Evolutionary conservation across 2,888 invertebrate species (phyloP), one percentile per base, ranked within the genome.

Genomic region (Pemphredon lugubris): DNA sequence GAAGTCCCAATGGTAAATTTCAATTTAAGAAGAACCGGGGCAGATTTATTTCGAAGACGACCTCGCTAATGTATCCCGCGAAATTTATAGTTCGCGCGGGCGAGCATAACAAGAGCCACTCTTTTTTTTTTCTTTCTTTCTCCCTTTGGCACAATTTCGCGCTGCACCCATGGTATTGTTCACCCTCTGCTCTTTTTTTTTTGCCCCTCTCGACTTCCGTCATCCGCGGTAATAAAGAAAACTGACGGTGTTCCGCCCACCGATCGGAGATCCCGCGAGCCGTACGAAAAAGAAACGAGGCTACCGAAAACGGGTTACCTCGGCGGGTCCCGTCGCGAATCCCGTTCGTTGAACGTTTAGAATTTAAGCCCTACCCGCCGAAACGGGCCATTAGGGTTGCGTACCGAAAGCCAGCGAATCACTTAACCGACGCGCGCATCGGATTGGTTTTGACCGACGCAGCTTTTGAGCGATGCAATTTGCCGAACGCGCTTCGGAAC

Each of bases 401-500:
- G 44, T 23, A 26, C 9, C 9, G 39, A 68, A 68, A 63, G 51
- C 64, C 55, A 16, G 39, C 54, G 39, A 54, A 44, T 63, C 68
- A 51, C 63, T 72, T 64, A 59, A 39, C 23, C 32, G 50, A 23
- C 30, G 30, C 45, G 39, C 45, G 30, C 37, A 50, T 18, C n/a
- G 47, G 53, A 59, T 54, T 37, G 48, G 45, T 42, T 32, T 39
- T 54, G 16, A 5, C 18, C 16, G 40, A 4, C 16, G 40, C 7
- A 14, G 9, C 14, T 47, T 47, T 48, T 48, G 14, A 32, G 16
- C 32, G 53, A 40, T 16, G 40, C 18, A 40, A 40, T 40, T 18
- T 40, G 18, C 40, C 40, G 16, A 2, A n/a, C n/a, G n/a, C n/a
- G n/a, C n/a, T 5, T 4, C 9, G n/a, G 34, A 9, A 34, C n/a